Evolutionary conservation across 92 coral and sea anemone species (phyloP), one percentile per base, ranked within the genome.

Genomic region (Montipora capitata): DNA sequence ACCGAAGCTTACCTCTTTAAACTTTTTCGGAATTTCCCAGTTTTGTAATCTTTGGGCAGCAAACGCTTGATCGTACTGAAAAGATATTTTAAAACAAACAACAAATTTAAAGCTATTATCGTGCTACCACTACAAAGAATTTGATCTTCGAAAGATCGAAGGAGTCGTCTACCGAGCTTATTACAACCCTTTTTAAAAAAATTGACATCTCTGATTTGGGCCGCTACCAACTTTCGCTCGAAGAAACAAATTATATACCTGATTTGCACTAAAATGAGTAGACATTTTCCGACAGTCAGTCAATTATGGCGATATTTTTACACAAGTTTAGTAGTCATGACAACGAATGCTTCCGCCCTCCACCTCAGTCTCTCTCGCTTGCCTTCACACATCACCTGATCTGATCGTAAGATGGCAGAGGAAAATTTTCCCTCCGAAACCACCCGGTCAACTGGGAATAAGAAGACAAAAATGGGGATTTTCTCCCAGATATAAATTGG

Each of bases 251-350:
- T n/a, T 45, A 74, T 27, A 2, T 79, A 96, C 99, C 99, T 97
- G 99, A 84, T 97, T 97, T 57, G 99, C 99, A 79, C 98, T 97
- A 72, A 97, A 97, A 73, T 97, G 97, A 44, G 99, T 94, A 4
- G 99, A 89, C 99, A 97, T 97, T n/a, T 79, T 91, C 66, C 11
- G 20, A 2, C 13, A 4, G 66, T 13, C 1, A n/a, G 4, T 11
- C 35, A 41, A 13, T 8, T 11, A 62, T 43, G 39, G 45, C 69
- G 57, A 63, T n/a, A 48, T 52, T 16, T 4, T n/a, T 0, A 15
- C 85, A 6, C 15, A 12, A 51, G 17, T n/a, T 45, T 8, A 7
- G 80, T 83, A 59, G 87, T 59, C 51, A 83, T 72, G 79, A 73
- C 87, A 41, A 73, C 87, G 41, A 0, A 10, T 2, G 48, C 6